A percentile compares a stretch with the other conserved stretches of the same genome.
Conservation (phyloP, 2,113 vertebrate genomes). For the Nettapus auritus region DNA sequence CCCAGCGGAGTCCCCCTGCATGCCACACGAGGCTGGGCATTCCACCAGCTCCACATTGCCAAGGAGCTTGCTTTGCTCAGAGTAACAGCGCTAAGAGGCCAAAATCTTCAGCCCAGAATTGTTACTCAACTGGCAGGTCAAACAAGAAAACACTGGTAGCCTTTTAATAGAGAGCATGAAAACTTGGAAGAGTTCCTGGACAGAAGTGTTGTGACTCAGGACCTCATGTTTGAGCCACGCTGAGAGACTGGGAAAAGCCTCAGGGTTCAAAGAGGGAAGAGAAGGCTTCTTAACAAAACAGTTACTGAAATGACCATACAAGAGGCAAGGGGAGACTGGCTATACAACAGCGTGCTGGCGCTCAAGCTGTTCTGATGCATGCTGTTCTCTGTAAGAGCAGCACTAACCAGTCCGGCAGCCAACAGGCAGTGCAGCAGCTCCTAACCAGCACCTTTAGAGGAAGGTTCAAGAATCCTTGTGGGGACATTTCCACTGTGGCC, state of each 20-base stretch:
- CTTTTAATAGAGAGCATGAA: fast-evolving
- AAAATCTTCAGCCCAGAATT: background rate
- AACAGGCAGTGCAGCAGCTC: fast-evolving
- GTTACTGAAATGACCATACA: background rate
- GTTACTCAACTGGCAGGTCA: background rate
- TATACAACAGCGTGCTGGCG: fast-evolving
- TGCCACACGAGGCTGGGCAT: background rate
- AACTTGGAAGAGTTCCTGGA: background rate
- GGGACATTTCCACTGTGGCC: background rate
- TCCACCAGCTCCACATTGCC: background rate
- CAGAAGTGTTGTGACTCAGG: background rate
- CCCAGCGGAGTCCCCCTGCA: background rate
- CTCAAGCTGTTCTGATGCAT: fast-evolving
- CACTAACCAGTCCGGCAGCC: background rate
- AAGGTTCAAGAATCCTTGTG: fast-evolving
- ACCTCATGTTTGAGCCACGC: background rate
- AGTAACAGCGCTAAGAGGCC: background rate
- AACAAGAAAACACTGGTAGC: background rate
- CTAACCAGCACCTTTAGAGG: background rate
- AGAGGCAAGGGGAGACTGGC: background rate
- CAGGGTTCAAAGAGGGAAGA: background rate
- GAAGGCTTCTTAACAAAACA: background rate
- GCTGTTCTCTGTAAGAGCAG: background rate
- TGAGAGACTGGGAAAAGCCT: background rate
- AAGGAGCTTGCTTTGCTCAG: background rate